Conservation (phyloP, 2,797 vertebrate species). For the Crax fasciolata region DNA sequence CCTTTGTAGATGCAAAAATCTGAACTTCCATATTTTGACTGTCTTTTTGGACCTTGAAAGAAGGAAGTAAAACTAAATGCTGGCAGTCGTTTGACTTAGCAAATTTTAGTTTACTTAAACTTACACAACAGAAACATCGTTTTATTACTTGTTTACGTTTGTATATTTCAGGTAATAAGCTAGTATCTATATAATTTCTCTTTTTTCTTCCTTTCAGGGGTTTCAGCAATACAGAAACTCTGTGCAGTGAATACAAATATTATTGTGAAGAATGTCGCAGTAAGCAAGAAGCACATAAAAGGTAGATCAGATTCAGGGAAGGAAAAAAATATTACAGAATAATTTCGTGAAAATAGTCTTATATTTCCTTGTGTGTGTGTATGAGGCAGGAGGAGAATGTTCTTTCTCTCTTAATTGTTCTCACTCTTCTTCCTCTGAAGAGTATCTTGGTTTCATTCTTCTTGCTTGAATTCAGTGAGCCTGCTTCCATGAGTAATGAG, state of each 20-base stretch:
- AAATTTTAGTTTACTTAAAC: background rate
- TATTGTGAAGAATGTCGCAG: slow-evolving; percentile 90
- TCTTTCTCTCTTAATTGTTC: background rate
- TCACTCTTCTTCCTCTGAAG: background rate
- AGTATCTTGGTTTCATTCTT: background rate
- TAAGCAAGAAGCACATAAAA: slow-evolving; percentile 90
- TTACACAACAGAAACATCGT: too few relatives aligned
- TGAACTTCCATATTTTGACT: background rate
- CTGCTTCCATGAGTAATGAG: background rate
- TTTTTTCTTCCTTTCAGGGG: slow-evolving; percentile 77
- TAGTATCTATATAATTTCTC: background rate
- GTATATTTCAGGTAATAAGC: background rate
- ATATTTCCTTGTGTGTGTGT: background rate
- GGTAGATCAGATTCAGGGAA: slow-evolving; percentile 64
- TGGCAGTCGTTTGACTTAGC: background rate
- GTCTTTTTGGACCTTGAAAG: background rate
- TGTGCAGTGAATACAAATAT: slow-evolving; percentile 89
- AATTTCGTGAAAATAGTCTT: background rate
- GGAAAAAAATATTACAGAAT: background rate
- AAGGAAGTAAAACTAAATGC: background rate
- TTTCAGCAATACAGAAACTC: slow-evolving; percentile 89
- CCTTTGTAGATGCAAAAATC: background rate
- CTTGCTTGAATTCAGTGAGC: background rate
- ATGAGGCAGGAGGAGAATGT: background rate
- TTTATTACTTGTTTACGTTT: background rate